Percentiles rank a stretch among this genome's conserved stretches.
Evolutionary conservation across 2,888 invertebrate genomes (phyloP).

Genomic region (Drosophila borealis): DNA sequence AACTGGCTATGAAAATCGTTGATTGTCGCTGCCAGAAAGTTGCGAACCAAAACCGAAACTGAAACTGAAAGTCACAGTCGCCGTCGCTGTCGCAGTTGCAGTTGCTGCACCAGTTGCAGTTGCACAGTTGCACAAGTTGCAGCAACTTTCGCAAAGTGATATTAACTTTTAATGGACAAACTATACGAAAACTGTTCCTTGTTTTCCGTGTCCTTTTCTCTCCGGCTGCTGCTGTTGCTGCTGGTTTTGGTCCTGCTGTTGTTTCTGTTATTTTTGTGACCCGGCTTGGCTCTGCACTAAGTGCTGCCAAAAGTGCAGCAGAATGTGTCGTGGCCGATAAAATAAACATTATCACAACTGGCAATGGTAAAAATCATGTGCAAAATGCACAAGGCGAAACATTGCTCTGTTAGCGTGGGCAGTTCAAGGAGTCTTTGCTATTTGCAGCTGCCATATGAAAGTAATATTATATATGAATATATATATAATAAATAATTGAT

Average conservation of each 20-base stretch:
- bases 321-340: conserved; percentile 81
- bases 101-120: conserved; percentile 24
- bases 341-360: conserved; percentile 80
- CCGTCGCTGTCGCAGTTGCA: background rate
- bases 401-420: conserved; percentile 38
- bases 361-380: conserved; percentile 79
- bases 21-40: conserved; percentile 77
- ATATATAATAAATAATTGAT: too few relatives aligned
- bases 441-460: background rate
- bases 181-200: conserved; percentile 74
- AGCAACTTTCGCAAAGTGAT: conserved; percentile 75
- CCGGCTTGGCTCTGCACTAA: conserved; percentile 67
- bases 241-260: conserved; percentile 21
- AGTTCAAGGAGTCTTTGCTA: background rate
- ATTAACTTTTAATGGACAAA: conserved; percentile 82
- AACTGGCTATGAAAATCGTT: conserved; percentile 81
- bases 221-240: conserved; percentile 1
- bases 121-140: conserved; percentile 45
- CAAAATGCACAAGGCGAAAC: conserved; percentile 67
- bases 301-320: conserved; percentile 82
- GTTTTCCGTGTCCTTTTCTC: conserved; percentile 32
- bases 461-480: background rate
- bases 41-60: conserved; percentile 45
- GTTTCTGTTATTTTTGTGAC: conserved; percentile 61
- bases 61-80: conserved; percentile 49